These are phyloP conservation scores for Cottoperca gobio DNA, from an alignment of 2,797 vertebrate species.

Conservation along the genomic window DNA sequence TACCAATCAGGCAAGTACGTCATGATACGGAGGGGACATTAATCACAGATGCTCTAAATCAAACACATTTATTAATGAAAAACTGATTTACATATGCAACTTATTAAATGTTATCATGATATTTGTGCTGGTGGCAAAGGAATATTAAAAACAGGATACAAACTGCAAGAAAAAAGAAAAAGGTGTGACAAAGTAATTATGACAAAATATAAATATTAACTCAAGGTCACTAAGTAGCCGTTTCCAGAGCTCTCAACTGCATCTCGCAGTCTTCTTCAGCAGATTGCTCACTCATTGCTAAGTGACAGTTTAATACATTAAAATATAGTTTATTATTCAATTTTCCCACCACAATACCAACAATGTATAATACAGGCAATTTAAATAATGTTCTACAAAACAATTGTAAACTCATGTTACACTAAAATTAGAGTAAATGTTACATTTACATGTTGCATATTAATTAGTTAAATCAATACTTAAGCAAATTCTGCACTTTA, in stretches of 20 bases:
- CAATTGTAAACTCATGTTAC: background rate
- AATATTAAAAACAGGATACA: background rate
- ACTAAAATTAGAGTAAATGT: background rate
- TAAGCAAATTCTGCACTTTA: background rate
- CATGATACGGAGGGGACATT: background rate
- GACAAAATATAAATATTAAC: background rate
- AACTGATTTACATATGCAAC: background rate
- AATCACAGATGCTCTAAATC: background rate
- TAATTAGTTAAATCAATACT: background rate
- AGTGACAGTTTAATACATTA: too few species aligned
- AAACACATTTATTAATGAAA: background rate
- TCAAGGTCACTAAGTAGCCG: background rate
- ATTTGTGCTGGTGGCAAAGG: background rate
- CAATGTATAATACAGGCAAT: background rate
- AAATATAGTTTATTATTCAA: too few species aligned
- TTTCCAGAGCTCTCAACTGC: background rate
- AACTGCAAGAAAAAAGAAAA: background rate
- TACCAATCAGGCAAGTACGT: conserved; percentile 1
- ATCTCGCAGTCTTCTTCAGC: background rate
- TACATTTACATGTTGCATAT: too few species aligned
- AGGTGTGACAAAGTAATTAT: background rate
- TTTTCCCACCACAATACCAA: background rate
- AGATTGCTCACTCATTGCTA: background rate
- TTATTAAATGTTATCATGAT: background rate
- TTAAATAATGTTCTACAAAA: too few species aligned